Evolutionary conservation across 2,888 invertebrate genomes (phyloP), one percentile per base, ranked within the genome.

Genomic region (Tipula vernalis): DNA sequence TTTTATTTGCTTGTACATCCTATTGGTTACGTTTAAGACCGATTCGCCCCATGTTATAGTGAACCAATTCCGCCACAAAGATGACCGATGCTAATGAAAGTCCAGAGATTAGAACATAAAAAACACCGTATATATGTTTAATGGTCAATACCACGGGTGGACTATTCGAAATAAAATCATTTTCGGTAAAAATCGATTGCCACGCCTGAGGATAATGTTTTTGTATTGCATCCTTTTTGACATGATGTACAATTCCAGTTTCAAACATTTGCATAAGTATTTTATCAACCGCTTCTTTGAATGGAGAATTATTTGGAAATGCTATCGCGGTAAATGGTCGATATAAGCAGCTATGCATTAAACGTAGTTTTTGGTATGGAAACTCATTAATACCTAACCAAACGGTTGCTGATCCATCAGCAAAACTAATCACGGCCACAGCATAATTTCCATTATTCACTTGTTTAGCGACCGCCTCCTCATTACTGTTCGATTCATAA

Each of bases 291-390:
- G 57, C 15, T 1, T 51, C 15, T 86, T 86, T 51, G 12, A 57
- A 86, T n/a, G 86, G 86, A n/a, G 86, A 86, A 86, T 86, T 86
- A 36, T 86, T 36, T 0, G 86, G 86, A 51, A 86, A 86, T 2
- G 36, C 51, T n/a, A 57, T 36, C 1, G 86, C 51, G 0, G 39
- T 57, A 36, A 39, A 86, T 2, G 86, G 86, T 57, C 15, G 36
- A n/a, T 86, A 86, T 15, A 86, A 36, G 57, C 86, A 86, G 15
- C 18, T 51, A n/a, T 28, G 51, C 86, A 86, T 86, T 39, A 86
- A n/a, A 12, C 86, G 28, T 0, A 57, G 36, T 8, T 36, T 57
- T 39, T 86, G 28, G 5, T 36, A 42, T n/a, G 86, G 86, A 86
- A 86, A 36, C 4, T 86, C 51, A 12, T 86, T 39, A 18, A 36